Base-by-base conservation (phyloP, 2,888 invertebrate genomes). In the Ptilodon capucinus region DNA sequence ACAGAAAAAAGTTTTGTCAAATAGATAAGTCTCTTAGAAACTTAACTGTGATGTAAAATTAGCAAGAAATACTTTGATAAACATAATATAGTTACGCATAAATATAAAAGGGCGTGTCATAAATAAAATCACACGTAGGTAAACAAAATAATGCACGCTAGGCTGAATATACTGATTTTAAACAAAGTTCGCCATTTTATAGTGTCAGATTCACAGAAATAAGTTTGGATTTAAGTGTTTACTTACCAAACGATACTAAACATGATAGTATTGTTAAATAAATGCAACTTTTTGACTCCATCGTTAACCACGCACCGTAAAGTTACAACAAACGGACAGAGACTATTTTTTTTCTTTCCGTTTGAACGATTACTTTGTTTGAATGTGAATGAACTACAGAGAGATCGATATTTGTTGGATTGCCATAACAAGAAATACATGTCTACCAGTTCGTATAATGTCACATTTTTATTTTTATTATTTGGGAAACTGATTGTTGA, bases 211-310 rank as follows among this genome's bases (percentile, higher is more conserved):
- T n/a, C n/a, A n/a, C n/a, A n/a, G n/a, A n/a, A n/a, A n/a, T n/a
- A n/a, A n/a, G n/a, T n/a, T 6, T 34, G 2, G 9, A 9, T 13
- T 18, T 38, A 0, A 2, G 3, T 40, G 57, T 67, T 68, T 41
- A 79, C 86, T 85, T 54, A 87, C 86, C 84, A 47, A 63, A 52
- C 18, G 69, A 46, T 28, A 62, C 44, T 44, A 79, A 57, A 65
- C 71, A 76, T 44, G 79, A 46, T 46, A 82, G 38, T 48, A 81
- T 40, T 40, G 68, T 32, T 38, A 79, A 67, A 71, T 57, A 72
- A 62, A 75, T 53, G 16, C 61, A 66, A 60, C 74, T 74, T 60
- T 56, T 58, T 44, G 66, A 70, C 64, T 77, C 80, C 81, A 82
- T 81, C 59, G 59, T 70, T 36, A 46, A 45, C 56, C 54, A 67